Evolutionary conservation across 2,113 vertebrate genomes (phyloP).

Genomic region (Ancistrus triradiatus): DNA sequence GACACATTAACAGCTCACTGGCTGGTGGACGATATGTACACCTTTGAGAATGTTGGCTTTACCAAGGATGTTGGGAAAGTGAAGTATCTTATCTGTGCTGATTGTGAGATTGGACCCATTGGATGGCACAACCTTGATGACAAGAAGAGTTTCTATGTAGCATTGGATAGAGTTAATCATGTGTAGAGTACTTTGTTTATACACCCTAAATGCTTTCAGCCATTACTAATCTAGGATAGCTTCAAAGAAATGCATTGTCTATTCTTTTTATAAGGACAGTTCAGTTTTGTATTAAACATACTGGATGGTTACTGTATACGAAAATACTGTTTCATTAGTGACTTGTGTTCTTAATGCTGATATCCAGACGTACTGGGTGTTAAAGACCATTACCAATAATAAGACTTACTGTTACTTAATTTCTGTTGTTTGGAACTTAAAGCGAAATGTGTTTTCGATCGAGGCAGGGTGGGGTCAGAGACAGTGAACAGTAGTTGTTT

Average conservation of each 20-base stretch:
- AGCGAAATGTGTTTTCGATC: too few relatives aligned
- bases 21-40: slow-evolving; percentile 91
- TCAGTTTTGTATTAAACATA: neutral
- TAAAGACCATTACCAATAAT: too few relatives aligned
- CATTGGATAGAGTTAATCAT: slow-evolving; percentile 86
- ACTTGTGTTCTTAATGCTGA: too few relatives aligned
- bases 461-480: too few relatives aligned
- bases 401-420: too few relatives aligned
- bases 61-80: slow-evolving; percentile 90
- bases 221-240: too few relatives aligned
- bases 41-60: slow-evolving; percentile 94
- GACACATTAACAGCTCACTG: slow-evolving; percentile 85
- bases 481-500: too few relatives aligned
- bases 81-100: slow-evolving; percentile 94
- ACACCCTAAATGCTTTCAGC: neutral
- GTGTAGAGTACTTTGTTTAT: slow-evolving; percentile 60
- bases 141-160: slow-evolving; percentile 88
- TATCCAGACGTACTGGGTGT: too few relatives aligned
- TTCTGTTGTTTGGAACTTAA: too few relatives aligned
- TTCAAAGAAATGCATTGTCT: too few relatives aligned
- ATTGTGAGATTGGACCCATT: slow-evolving; percentile 96
- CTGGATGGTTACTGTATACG: neutral
- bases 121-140: slow-evolving; percentile 95
- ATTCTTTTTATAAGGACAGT: neutral
- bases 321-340: neutral